Percentiles rank a stretch among this genome's conserved stretches.
Evolutionary conservation across 2,888 invertebrate genomes (phyloP).

Genomic region (Noctua pronuba): DNA sequence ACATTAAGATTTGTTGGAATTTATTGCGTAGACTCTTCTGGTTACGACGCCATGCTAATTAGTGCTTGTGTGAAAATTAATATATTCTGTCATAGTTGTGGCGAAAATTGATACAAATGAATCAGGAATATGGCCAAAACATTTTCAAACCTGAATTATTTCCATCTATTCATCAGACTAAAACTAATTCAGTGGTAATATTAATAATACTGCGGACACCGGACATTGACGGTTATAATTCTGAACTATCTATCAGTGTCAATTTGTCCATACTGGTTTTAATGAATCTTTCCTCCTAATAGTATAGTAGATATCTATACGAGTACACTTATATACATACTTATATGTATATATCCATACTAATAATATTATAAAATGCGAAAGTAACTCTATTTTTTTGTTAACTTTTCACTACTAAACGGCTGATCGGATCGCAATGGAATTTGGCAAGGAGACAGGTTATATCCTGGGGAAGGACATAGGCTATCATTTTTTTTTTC

Average conservation of each 20-base stretch:
- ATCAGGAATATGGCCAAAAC: neutral
- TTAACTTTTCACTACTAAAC: too few relatives aligned
- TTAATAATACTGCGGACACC: neutral
- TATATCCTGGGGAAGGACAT: too few relatives aligned
- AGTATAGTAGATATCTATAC: too few relatives aligned
- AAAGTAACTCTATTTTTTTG: too few relatives aligned
- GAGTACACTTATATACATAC: too few relatives aligned
- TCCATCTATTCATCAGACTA: neutral
- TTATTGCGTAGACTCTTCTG: neutral
- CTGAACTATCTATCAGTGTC: neutral
- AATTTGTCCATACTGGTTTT: neutral
- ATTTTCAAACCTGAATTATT: neutral
- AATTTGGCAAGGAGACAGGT: too few relatives aligned
- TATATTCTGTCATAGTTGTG: neutral
- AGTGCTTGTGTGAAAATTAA: neutral
- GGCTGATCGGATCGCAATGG: too few relatives aligned
- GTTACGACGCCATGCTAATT: constrained; percentile 3
- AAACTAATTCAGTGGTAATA: neutral
- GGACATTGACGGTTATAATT: neutral
- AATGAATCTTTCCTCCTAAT: neutral
- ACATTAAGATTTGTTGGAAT: constrained; percentile 17
- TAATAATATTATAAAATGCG: too few relatives aligned
- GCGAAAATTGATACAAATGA: neutral
- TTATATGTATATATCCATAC: too few relatives aligned
- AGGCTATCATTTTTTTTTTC: too few relatives aligned